Conservation (phyloP, 92 coral and sea anemone species). For the Porites rus region DNA sequence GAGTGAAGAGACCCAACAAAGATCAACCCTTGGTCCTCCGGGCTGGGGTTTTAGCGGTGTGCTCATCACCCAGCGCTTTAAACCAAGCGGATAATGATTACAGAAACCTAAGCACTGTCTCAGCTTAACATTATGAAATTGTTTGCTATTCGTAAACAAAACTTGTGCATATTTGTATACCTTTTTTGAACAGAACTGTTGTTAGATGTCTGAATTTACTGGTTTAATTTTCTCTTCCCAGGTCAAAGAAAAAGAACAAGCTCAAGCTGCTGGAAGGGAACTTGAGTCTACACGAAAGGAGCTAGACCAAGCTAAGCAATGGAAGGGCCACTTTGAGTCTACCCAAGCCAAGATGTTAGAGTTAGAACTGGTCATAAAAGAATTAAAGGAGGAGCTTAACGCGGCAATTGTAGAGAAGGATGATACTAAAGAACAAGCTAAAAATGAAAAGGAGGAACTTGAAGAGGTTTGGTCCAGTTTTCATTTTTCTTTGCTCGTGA, state of each 20-base stretch:
- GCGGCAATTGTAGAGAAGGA: slow-evolving; percentile 67
- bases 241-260: slow-evolving; percentile 77
- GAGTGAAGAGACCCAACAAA: too few relatives aligned
- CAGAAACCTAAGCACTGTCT: too few relatives aligned
- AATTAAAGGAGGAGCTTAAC: slow-evolving; percentile 77
- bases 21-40: too few relatives aligned
- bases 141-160: too few relatives aligned
- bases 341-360: slow-evolving; percentile 80
- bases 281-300: slow-evolving; percentile 82
- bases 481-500: background rate
- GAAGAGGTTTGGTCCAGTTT: slow-evolving; percentile 70
- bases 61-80: too few relatives aligned
- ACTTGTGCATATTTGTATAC: too few relatives aligned
- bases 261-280: slow-evolving; percentile 65
- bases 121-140: too few relatives aligned
- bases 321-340: slow-evolving; percentile 90
- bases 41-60: too few relatives aligned
- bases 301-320: slow-evolving; percentile 87
- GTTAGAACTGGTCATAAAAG: slow-evolving; percentile 79
- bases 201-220: background rate
- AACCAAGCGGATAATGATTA: too few relatives aligned
- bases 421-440: slow-evolving; percentile 57
- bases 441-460: slow-evolving; percentile 62
- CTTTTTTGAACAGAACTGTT: too few relatives aligned
- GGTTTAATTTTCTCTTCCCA: slow-evolving; percentile 1